Evolutionary conservation across 2,888 invertebrate genomes (phyloP).

Genomic region (Reticulitermes lucifugus): DNA sequence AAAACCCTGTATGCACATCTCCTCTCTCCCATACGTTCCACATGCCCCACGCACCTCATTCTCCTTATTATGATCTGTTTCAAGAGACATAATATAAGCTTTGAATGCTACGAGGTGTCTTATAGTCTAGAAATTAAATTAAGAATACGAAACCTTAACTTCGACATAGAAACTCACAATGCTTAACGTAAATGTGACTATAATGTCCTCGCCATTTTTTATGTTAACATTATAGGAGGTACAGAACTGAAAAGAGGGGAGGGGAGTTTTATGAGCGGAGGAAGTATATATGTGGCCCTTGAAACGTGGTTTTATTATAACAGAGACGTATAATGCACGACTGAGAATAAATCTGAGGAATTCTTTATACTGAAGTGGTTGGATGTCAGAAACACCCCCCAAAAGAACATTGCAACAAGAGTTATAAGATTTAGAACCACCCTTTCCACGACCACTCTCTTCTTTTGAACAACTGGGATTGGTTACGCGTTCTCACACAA

Average conservation of each 20-base stretch:
- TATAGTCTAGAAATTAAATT: not conserved
- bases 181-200: not conserved
- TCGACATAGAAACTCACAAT: not conserved
- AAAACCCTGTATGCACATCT: no score
- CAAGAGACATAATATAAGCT: no score
- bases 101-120: not conserved
- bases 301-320: not conserved
- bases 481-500: not conserved
- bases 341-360: conserved; percentile 4
- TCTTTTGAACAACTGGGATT: conserved; percentile 7
- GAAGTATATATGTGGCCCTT: conserved; percentile 16
- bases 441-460: not conserved
- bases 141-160: not conserved
- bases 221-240: not conserved
- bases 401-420: conserved; percentile 1
- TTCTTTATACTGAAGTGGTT: conserved; percentile 10
- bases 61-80: no score
- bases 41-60: no score
- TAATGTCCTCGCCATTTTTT: not conserved
- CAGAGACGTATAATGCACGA: not conserved
- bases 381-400: not conserved
- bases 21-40: no score
- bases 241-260: not conserved
- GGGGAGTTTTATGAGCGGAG: not conserved
- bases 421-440: not conserved